Evolutionary conservation across 1,140 invertebrate genomes (phyloP).

Genomic region (Cherax quadricarinatus): DNA sequence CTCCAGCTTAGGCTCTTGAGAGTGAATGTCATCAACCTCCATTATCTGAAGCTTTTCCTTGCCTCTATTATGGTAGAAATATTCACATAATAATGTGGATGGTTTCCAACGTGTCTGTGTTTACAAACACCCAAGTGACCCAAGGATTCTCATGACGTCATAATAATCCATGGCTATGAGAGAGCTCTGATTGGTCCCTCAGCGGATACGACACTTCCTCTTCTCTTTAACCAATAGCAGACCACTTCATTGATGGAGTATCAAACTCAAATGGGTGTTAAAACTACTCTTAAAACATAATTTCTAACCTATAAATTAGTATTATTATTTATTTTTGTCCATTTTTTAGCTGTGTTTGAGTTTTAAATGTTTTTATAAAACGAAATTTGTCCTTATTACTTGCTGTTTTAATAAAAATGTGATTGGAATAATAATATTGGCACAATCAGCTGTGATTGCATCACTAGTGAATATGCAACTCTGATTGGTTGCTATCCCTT

Average conservation of each 20-base stretch:
- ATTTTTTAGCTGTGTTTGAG: neutral
- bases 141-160: slow-evolving; percentile 63
- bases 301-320: neutral
- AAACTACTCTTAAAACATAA: neutral
- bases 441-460: slow-evolving; percentile 63
- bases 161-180: neutral
- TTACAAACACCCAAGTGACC: slow-evolving; percentile 62
- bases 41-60: slow-evolving; percentile 17
- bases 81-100: slow-evolving; percentile 58
- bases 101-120: slow-evolving; percentile 66
- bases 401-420: neutral
- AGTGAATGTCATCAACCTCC: slow-evolving; percentile 54
- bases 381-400: neutral
- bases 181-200: slow-evolving; percentile 31
- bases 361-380: neutral
- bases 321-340: neutral
- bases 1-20: slow-evolving; percentile 36
- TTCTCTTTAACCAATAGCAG: slow-evolving; percentile 18
- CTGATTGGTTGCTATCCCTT: neutral
- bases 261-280: neutral
- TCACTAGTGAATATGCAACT: neutral
- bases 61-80: neutral
- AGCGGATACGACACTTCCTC: slow-evolving; percentile 28
- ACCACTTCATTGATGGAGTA: neutral
- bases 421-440: slow-evolving; percentile 6